These are phyloP conservation scores for Philhelius pedissequus DNA, from an alignment of 2,888 invertebrate species.

Conservation along the genomic window DNA sequence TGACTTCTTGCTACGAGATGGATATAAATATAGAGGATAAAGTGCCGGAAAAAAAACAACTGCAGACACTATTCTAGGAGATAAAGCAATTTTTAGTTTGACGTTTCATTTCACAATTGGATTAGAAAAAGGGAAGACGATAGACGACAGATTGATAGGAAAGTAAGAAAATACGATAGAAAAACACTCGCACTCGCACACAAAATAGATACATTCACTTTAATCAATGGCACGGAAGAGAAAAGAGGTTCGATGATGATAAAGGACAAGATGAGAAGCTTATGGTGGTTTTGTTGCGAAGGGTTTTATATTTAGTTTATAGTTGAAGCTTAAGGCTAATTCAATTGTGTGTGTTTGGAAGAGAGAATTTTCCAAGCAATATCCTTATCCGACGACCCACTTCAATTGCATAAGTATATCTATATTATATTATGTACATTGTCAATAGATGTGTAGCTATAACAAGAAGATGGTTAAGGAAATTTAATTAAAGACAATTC, in stretches of 20 bases:
- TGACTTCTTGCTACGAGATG: neutral
- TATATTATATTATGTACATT: neutral
- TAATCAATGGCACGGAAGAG: conserved; percentile 55
- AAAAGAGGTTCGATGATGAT: conserved; percentile 25
- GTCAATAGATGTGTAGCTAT: neutral
- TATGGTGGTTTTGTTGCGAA: conserved; percentile 24
- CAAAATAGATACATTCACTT: conserved; percentile 19
- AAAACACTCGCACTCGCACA: neutral
- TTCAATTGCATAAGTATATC: neutral
- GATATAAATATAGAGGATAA: conserved; percentile 32
- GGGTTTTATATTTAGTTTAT: conserved; percentile 18
- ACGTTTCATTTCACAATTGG: conserved; percentile 66
- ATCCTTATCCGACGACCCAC: neutral
- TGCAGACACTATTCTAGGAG: neutral
- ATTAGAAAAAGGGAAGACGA: conserved; percentile 53
- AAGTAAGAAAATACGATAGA: conserved; percentile 33
- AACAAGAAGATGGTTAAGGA: neutral
- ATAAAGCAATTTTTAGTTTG: conserved; percentile 66
- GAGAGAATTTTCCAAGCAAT: conserved; percentile 14
- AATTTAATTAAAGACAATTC: neutral
- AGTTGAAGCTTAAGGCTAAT: conserved; percentile 26
- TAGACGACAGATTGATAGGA: conserved; percentile 43
- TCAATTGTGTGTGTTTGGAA: conserved; percentile 26
- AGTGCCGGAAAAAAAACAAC: conserved; percentile 12
- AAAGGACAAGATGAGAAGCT: conserved; percentile 40